Evolutionary conservation across 2,888 invertebrate species (phyloP), one percentile per base, ranked within the genome.

Genomic region (Ennomos fuscantarius): DNA sequence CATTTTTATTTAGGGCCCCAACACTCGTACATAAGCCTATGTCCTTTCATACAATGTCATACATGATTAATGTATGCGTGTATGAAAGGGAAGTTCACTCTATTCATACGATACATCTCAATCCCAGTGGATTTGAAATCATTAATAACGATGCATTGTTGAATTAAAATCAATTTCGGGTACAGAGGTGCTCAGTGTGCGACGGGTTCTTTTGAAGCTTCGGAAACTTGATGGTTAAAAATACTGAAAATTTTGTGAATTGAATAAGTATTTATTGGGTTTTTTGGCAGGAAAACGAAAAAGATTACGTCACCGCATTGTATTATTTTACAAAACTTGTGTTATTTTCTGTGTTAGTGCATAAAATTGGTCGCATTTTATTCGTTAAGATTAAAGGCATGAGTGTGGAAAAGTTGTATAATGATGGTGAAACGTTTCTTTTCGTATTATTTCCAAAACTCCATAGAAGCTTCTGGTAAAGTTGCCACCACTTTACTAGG

Each of bases 141-240:
- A 57, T 57, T 57, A 57, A 57, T 57, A 51, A 57, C 47, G 41
- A 47, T 37, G 45, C 40, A 57, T 51, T 63, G 53, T 55, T 50
- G 43, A 43, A 46, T 47, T 32, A 43, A 47, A 57, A 48, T 51
- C 53, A 42, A 39, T 55, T 41, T 48, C 45, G 44, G 52, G 13
- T 47, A 24, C 48, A 11, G 34, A 34, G 49, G 9, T 32, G 40
- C 35, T 49, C 55, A 49, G 49, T 49, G 35, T 50, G 49, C 45
- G 8, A 35, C 35, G 8, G 33, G 8, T n/a, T 42, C 9, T 37
- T 15, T 54, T 15, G 44, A 12, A 10, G 41, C 24, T 54, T 54
- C 41, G 8, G 45, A 45, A 46, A 11, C 52, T 9, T n/a, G n/a
- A 24, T 53, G 41, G 53, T 5, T 24, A 24, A 1, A 24, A 1